phyloP scores from a whole-genome alignment of 2,797 vertebrate species.

The Lerista edwardsae region DNA sequence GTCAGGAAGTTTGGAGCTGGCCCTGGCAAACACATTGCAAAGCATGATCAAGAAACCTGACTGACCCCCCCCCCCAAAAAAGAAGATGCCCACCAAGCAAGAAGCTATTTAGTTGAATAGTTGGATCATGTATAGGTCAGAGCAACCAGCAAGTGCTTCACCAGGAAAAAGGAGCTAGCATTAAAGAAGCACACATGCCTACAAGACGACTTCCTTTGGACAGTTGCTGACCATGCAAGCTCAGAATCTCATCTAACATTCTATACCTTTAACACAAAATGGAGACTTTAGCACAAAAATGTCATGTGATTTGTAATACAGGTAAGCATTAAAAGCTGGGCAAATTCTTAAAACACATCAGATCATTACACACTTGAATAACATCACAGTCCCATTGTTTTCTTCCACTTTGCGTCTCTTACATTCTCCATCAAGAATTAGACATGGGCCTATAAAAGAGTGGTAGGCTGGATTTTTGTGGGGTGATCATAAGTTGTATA shows the following conservation, averaged over 20 bases:
- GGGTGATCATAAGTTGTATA: background rate
- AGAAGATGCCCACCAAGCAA: too few species aligned
- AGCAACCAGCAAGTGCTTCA: background rate
- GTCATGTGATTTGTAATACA: background rate
- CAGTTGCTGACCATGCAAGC: background rate
- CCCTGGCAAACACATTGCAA: too few species aligned
- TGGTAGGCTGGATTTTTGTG: too few species aligned
- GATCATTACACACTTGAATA: background rate
- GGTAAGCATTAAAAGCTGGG: background rate
- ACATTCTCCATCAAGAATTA: background rate
- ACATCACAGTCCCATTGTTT: background rate
- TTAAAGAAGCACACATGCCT: background rate
- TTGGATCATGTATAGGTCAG: background rate
- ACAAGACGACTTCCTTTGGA: background rate
- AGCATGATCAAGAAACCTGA: too few species aligned
- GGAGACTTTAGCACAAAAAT: background rate
- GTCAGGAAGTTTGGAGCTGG: too few species aligned
- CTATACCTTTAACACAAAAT: too few species aligned
- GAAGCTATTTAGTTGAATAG: too few species aligned
- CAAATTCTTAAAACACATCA: background rate
- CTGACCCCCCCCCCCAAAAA: too few species aligned
- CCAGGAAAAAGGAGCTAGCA: background rate
- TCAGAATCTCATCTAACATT: background rate
- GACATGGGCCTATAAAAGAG: background rate
- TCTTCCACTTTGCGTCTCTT: background rate